Base-by-base conservation (phyloP, 92 coral and sea anemone species). In the Diadumene lineata region DNA sequence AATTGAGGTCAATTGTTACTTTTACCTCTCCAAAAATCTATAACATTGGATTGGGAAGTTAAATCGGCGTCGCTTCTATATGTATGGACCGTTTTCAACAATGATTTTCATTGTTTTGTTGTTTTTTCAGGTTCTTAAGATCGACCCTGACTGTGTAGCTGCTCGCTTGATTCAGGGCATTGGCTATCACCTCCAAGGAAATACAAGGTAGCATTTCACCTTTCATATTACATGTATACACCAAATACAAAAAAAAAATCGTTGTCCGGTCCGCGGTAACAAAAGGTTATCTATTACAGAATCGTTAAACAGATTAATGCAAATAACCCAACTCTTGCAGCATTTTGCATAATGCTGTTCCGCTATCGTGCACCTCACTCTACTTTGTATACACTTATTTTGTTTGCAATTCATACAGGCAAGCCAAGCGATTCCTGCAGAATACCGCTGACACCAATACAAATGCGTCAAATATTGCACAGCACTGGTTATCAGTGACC, bases 151-250 rank as follows among this genome's bases (percentile, higher is more conserved):
- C 7, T 85, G 78, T 56, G 60, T 76, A 19, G 84, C 87, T 8
- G 96, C 98, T 56, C 61, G 85, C n/a, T 84, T 90, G 10, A 77
- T 93, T 44, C 91, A 81, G 65, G 98, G 98, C 44, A 74, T 93
- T 34, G 82, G 78, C 0, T 50, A 76, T 78, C 91, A 77, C 71
- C 66, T 93, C 43, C 94, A 90, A 57, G 90, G 87, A 53, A 88
- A 90, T 77, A 46, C 85, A 58, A 87, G 92, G 98, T 93, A 72
- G 43, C 79, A 38, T 13, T 38, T 38, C 48, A 38, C 7, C n/a
- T n/a, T n/a, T n/a, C n/a, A n/a, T n/a, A n/a, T n/a, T n/a, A n/a
- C n/a, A n/a, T n/a, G n/a, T n/a, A n/a, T n/a, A n/a, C n/a, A n/a
- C n/a, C n/a, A n/a, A n/a, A n/a, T n/a, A n/a, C n/a, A 44, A 8